Evolutionary conservation across 2,797 vertebrate species (phyloP).

Genomic region (Notolabrus celidotus): DNA sequence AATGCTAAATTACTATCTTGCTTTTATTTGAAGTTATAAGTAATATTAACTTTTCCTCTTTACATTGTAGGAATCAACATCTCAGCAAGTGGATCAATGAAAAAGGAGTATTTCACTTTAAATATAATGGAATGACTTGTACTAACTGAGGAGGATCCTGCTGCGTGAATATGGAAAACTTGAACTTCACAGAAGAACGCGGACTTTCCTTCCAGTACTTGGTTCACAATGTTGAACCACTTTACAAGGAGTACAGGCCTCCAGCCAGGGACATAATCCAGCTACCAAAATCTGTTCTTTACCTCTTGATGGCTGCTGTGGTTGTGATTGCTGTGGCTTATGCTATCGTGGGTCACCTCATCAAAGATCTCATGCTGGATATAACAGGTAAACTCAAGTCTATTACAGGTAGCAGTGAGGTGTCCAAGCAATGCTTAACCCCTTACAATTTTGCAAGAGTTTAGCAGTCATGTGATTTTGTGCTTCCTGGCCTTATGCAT

Average conservation of each 20-base stretch:
- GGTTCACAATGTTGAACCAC: conserved; percentile 71
- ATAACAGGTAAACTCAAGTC: conserved; percentile 83
- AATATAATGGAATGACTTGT: conserved; percentile 47
- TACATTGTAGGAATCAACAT: conserved; percentile 20
- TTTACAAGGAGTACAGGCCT: conserved; percentile 88
- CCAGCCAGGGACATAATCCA: conserved; percentile 85
- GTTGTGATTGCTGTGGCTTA: conserved; percentile 88
- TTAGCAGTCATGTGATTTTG: conserved; percentile 1
- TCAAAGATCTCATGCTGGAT: conserved; percentile 89
- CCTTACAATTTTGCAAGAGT: neutral
- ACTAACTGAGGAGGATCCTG: conserved; percentile 23
- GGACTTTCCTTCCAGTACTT: conserved; percentile 70
- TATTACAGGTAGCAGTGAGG: neutral
- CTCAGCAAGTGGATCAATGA: conserved; percentile 30
- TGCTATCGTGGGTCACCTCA: conserved; percentile 90
- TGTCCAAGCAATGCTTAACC: neutral
- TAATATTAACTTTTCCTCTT: neutral
- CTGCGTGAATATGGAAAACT: conserved; percentile 67
- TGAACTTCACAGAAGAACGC: conserved; percentile 70
- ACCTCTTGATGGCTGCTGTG: conserved; percentile 85
- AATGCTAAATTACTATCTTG: too few relatives aligned
- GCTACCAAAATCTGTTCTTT: conserved; percentile 84
- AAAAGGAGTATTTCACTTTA: conserved; percentile 3
- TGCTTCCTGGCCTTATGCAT: neutral
- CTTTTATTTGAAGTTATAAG: too few relatives aligned